Percentiles rank a stretch among this genome's conserved stretches.
Evolutionary conservation across 2,113 vertebrate species (phyloP).

Genomic region (Vulpes lagopus): DNA sequence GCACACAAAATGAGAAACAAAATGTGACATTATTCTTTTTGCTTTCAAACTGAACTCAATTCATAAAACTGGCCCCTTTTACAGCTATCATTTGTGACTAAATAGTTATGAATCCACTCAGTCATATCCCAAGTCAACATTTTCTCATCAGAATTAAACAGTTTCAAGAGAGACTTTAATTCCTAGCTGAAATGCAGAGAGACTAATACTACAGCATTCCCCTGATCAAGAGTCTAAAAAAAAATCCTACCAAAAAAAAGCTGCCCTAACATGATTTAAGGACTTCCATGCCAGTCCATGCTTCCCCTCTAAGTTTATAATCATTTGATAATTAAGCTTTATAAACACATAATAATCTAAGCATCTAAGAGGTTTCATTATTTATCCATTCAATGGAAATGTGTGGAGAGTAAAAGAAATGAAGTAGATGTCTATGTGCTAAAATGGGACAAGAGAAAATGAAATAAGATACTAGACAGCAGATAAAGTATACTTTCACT

Average conservation of each 20-base stretch:
- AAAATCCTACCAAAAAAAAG: background rate
- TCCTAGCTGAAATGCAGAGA: background rate
- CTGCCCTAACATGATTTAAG: background rate
- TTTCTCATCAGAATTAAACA: slow-evolving; percentile 30
- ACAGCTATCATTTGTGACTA: background rate
- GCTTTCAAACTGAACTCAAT: background rate
- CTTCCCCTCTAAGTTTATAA: background rate
- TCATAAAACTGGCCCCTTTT: background rate
- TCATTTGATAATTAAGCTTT: background rate
- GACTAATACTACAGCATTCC: background rate
- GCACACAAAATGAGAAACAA: background rate
- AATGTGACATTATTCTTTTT: background rate
- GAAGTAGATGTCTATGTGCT: background rate
- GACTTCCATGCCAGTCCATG: background rate
- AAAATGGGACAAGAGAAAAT: background rate
- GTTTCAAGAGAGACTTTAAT: background rate
- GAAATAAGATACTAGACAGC: background rate
- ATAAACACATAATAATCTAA: background rate
- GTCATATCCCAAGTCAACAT: background rate
- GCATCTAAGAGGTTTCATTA: background rate
- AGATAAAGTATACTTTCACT: background rate
- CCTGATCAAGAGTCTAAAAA: background rate
- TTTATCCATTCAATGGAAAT: background rate
- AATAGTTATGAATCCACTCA: background rate
- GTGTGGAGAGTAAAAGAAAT: background rate